Evolutionary conservation across 2,888 invertebrate genomes (phyloP).

Genomic region (Lamproptera curius): DNA sequence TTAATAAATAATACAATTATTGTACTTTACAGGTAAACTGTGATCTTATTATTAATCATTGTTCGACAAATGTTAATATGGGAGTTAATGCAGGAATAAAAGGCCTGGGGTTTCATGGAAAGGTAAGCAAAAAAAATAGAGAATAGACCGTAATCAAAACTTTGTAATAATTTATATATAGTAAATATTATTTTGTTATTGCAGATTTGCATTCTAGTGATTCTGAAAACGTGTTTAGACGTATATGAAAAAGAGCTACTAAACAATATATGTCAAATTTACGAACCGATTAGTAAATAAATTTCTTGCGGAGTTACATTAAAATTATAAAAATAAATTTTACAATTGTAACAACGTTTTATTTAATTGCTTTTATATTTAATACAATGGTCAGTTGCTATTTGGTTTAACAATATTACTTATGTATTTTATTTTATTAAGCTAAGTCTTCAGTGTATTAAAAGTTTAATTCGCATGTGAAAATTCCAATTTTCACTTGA

Average conservation of each 20-base stretch:
- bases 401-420: no score
- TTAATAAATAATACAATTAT: constrained; percentile 21
- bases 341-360: no score
- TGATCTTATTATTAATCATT: constrained; percentile 65
- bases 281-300: constrained; percentile 47
- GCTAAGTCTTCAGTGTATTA: no score
- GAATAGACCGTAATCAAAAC: no score
- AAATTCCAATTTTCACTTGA: no score
- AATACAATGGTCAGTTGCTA: no score
- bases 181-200: neutral
- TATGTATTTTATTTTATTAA: no score
- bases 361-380: neutral
- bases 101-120: constrained; percentile 62
- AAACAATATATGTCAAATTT: constrained; percentile 66
- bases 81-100: constrained; percentile 51
- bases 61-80: constrained; percentile 64
- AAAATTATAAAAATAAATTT: neutral
- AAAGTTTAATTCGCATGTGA: no score
- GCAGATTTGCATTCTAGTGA: constrained; percentile 55
- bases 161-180: no score
- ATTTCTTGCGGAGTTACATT: neutral
- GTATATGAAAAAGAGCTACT: constrained; percentile 59
- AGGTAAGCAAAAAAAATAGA: constrained; percentile 45
- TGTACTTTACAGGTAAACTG: constrained; percentile 55
- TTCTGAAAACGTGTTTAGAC: constrained; percentile 64